These are phyloP conservation scores for Orussus abietinus DNA, from an alignment of 1,140 invertebrate genomes.

Conservation along the genomic window DNA sequence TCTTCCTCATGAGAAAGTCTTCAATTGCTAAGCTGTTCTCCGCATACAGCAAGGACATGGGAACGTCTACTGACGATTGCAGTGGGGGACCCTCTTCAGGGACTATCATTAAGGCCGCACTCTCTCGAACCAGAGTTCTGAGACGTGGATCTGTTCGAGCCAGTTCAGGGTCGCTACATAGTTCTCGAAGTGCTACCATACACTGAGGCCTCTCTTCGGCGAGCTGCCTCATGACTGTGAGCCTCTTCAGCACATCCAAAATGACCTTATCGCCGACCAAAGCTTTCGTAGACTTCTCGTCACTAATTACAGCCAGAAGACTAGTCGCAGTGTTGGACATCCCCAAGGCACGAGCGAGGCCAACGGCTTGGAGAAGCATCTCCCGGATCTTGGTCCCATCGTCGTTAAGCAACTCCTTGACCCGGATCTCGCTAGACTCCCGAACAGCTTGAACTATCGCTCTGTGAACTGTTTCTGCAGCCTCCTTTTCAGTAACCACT, in stretches of 20 bases:
- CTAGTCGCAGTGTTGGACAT: conserved; percentile 61
- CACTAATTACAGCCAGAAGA: conserved; percentile 58
- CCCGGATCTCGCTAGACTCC: conserved; percentile 56
- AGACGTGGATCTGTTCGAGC: conserved; percentile 65
- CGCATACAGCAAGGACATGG: conserved; percentile 59
- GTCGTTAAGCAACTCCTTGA: conserved; percentile 56
- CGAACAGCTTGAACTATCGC: conserved; percentile 61
- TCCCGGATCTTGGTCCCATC: conserved; percentile 51
- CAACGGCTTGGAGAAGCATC: conserved; percentile 65
- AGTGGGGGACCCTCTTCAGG: conserved; percentile 61
- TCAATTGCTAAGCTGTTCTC: conserved; percentile 72
- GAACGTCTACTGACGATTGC: conserved; percentile 65
- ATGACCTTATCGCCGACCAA: conserved; percentile 61
- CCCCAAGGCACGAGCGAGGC: conserved; percentile 67
- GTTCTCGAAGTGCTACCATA: conserved; percentile 57
- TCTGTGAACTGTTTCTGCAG: conserved; percentile 59
- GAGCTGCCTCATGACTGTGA: conserved; percentile 69
- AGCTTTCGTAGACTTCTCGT: conserved; percentile 58
- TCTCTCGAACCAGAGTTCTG: conserved; percentile 66
- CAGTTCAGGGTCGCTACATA: conserved; percentile 63
- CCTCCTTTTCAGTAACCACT: conserved; percentile 60
- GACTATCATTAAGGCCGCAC: conserved; percentile 65
- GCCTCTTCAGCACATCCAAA: conserved; percentile 65
- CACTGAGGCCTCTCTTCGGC: conserved; percentile 64
- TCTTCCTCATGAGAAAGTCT: conserved; percentile 65